Base-by-base conservation (phyloP, 1,140 invertebrate species). In the Drosophila tani region DNA sequence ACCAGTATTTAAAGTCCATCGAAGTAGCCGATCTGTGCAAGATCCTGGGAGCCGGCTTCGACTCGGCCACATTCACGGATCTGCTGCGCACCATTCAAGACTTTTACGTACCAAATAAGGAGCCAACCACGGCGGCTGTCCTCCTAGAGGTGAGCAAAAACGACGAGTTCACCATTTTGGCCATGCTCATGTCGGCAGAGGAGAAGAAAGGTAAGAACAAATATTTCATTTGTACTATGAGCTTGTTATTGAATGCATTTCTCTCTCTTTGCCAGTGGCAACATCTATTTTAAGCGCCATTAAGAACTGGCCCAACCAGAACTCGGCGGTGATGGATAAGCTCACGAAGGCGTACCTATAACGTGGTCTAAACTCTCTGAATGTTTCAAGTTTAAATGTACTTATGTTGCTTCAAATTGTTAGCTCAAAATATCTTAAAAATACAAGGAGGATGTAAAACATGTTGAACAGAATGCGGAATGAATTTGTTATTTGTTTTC, bases 11-110 rank as follows among this genome's bases (percentile, higher is more conserved):
- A 3, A 80, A 92, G 60, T 86, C 82, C 2, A 92, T 93, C 58
- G 57, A 92, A 46, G 45, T 82, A 11, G 12, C 58, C 1, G 75
- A 79, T 40, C 27, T 93, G n/a, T 75, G 83, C 43, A 91, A 86
- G 66, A 74, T 93, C 27, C 74, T 93, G 15, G 92, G 92, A 1
- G 92, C 91, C 38, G 85, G 91, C 12, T 90, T 93, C 19, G 88
- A 91, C 64, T 86, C 85, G 1, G 86, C 91, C 5, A 93, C 91
- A 2, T 78, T 91, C 7, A 71, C 75, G 5, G 86, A 84, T 24
- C 29, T 92, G 8, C 45, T 93, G 19, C 58, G 45, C 21, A 93
- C 81, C 1, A 15, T 93, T 29, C 59, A 82, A 9, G 86, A 93
- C 21, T 91, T 56, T 32, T 93, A 91, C 64, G 63, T 93, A 51